Evolutionary conservation across 1,140 invertebrate genomes (phyloP), one percentile per base, ranked within the genome.

Genomic region (Drosophila punjabiensis): DNA sequence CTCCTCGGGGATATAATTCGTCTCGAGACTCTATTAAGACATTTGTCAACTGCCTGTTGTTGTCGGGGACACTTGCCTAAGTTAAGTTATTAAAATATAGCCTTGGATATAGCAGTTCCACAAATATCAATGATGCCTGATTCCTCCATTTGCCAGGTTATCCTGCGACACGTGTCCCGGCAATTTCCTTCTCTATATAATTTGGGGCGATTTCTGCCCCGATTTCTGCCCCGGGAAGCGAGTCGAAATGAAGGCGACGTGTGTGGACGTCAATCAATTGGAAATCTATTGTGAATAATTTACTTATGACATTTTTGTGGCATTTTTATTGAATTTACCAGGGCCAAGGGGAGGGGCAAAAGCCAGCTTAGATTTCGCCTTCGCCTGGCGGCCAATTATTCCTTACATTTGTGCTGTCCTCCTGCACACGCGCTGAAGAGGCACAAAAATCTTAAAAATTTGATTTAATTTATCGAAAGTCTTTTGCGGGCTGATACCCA

Each of bases 381-480:
- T 32, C 8, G 24, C 52, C n/a, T 37, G 28, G 45, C 43, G 41
- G 35, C 70, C 70, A 60, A 73, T 73, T 73, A 58, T 39, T 58
- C 20, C 35, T 5, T 58, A 60, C 41, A 61, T 61, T 73, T 43
- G 53, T 37, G 35, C 50, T 66, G 75, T 41, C 58, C 81, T 74
- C 62, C 62, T 84, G 76, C 73, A 81, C 81, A 87, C 85, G 84
- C 85, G 81, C 84, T 88, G 66, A 69, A 81, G 62, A 71, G 71
- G 66, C 85, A 68, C 68, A 85, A 88, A 76, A 85, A 85, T 88
- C 45, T 73, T 18, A 84, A 79, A 78, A 81, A 88, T 88, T 69
- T 85, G 84, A 88, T 89, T 88, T 89, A 88, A 87, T 88, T 88
- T 88, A 85, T 75, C 85, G 73, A 59, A 63, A 77, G 79, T 67